Base-by-base conservation (phyloP, 2,113 vertebrate genomes). In the Electrona antarctica region DNA sequence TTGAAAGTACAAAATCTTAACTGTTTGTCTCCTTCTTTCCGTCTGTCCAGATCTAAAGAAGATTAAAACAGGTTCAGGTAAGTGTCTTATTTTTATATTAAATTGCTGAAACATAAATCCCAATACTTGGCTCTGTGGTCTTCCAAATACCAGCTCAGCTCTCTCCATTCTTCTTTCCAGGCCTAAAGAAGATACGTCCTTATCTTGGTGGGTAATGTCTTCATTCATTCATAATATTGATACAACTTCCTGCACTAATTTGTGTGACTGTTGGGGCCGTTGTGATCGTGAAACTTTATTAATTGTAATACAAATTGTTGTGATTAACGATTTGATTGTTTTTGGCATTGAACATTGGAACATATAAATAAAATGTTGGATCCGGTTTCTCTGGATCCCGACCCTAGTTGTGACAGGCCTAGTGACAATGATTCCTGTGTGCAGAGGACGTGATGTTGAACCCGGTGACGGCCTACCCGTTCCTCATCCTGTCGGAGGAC, bases 401-500 rank as follows among this genome's bases (percentile, higher is more conserved):
- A 21, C 21, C 21, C 21, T 21, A 21, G 21, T 21, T 21, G 21
- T 21, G 21, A 21, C 21, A 21, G 2, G 21, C 21, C 21, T 2
- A 21, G n/a, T 48, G 47, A 9, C 9, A 11, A 7, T 67, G 1
- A 10, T 60, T 28, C 7, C 21, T 71, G 59, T 14, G 28, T 51
- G 8, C 78, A 93, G 92, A 91, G 77, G 91, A 93, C 0, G 84
- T 93, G 62, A 63, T 28, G 0, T 13, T 94, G 87, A 93, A 94
- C 79, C 93, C 93, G 0, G 85, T 91, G 67, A 91, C 93, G 0
- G 93, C 93, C 7, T 93, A 94, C 45, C 91, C 92, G 0, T 92
- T 93, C 86, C 89, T 94, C 7, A 90, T 93, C 74, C 88, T 94
- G 60, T 94, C 92, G 0, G 89, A 88, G 0, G 92, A 94, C 85